Evolutionary conservation across 1,140 invertebrate genomes (phyloP).

Genomic region (Neoseiulus cucumeris): DNA sequence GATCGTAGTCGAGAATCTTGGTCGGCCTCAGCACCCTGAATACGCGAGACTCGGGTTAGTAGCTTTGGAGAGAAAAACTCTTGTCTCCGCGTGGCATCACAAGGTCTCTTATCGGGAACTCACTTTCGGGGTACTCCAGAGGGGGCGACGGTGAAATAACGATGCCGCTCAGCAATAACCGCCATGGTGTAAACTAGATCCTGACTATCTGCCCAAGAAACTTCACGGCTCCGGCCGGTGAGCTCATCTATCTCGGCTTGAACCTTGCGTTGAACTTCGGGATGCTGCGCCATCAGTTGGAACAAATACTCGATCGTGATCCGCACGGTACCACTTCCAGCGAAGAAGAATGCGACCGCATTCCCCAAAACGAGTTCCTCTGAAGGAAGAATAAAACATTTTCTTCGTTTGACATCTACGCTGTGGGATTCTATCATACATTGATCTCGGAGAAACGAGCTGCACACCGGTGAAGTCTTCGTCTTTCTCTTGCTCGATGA

Average conservation of each 20-base stretch:
- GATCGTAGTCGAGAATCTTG: slow-evolving; percentile 13
- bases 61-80: slow-evolving; percentile 10
- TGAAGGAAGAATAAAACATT: too few species aligned
- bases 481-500: slow-evolving; percentile 10
- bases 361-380: slow-evolving; percentile 16
- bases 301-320: slow-evolving; percentile 19
- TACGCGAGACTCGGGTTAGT: too few species aligned
- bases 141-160: slow-evolving; percentile 18
- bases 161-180: slow-evolving; percentile 19
- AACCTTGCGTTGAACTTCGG: slow-evolving; percentile 20
- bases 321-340: slow-evolving; percentile 22
- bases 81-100: not conserved
- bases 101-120: not conserved
- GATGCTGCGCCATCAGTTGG: slow-evolving; percentile 16
- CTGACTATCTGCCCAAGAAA: slow-evolving; percentile 14
- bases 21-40: slow-evolving; percentile 10
- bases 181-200: slow-evolving; percentile 20
- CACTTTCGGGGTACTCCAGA: slow-evolving; percentile 17
- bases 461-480: not conserved
- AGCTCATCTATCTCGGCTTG: slow-evolving; percentile 20
- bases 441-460: too few species aligned
- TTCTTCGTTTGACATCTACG: too few species aligned
- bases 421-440: too few species aligned
- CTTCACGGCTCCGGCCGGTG: slow-evolving; percentile 19
- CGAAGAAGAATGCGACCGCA: slow-evolving; percentile 18